phyloP scores from a whole-genome alignment of 1,140 invertebrate genomes.

The Ptiloglossa arizonensis region DNA sequence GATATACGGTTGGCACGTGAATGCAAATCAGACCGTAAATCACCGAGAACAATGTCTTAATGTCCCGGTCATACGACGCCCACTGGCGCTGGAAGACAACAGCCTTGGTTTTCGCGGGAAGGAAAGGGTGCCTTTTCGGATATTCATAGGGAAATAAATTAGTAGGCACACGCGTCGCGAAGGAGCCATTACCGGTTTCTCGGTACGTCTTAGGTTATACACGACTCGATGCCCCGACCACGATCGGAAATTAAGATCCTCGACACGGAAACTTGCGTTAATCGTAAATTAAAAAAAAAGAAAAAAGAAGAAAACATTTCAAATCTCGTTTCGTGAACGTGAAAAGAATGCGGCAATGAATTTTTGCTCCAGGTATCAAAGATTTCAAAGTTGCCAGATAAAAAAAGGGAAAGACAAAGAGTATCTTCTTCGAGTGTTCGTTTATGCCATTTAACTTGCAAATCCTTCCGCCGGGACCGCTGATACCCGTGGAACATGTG shows the following conservation, averaged over 20 bases:
- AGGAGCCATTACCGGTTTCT: conserved; percentile 59
- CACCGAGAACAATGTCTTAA: conserved; percentile 83
- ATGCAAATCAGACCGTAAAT: conserved; percentile 82
- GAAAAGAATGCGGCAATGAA: not conserved
- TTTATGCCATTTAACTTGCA: conserved; percentile 79
- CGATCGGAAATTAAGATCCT: not conserved
- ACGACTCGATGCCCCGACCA: conserved; percentile 7
- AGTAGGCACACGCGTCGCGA: conserved; percentile 68
- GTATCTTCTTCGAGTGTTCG: conserved; percentile 62
- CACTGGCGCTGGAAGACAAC: conserved; percentile 74
- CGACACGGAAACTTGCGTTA: too few relatives aligned
- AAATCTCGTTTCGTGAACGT: not conserved
- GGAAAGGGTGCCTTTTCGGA: conserved; percentile 73
- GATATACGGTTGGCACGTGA: conserved; percentile 81
- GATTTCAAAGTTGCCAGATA: conserved; percentile 28
- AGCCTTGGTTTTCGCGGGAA: conserved; percentile 62
- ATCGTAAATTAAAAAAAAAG: too few relatives aligned
- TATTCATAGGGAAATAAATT: conserved; percentile 80
- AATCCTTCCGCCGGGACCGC: conserved; percentile 71
- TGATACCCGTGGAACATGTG: conserved; percentile 72
- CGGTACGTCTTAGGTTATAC: conserved; percentile 8
- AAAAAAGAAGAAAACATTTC: not conserved
- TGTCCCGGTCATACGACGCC: conserved; percentile 81
- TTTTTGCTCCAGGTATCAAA: conserved; percentile 1
- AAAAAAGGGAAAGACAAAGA: conserved; percentile 57